Evolutionary conservation across 2,888 invertebrate species (phyloP), one percentile per base, ranked within the genome.

Genomic region (Ormyrus pomaceus): DNA sequence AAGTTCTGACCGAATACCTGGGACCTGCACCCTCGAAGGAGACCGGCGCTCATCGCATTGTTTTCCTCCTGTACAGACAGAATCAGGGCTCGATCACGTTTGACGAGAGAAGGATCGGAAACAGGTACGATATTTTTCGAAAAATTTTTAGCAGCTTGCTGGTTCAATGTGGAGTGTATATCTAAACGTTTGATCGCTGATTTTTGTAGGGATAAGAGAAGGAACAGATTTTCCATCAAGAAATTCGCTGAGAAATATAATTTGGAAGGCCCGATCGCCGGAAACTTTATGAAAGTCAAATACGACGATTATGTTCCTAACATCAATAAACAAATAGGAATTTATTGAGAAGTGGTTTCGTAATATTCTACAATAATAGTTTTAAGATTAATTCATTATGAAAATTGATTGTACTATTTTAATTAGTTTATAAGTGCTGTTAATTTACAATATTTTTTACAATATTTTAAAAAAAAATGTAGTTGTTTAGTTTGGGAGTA

Each of bases 261-360:
- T 83, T 87, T 94, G 79, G 93, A 94, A 6, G 88, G 91, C 4
- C 93, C 94, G 0, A 88, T 94, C 48, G 94, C 94, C 84, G 94
- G 94, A 19, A 94, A 94, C 85, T 94, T 93, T 86, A 93, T 92
- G 88, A 88, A 91, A 62, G 93, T 93, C 4, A 90, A 93, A 87
- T 94, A 92, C 87, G 94, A 94, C 84, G 92, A 93, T 82, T 94
- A 93, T 85, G 94, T 94, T 9, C 91, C 92, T n/a, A 87, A 83
- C 55, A 85, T 91, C 65, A 89, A 91, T 58, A 91, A 90, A 76
- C 91, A 91, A 83, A 81, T 91, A 53, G 88, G 86, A 61, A 82
- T 86, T 50, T 85, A 75, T 70, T 79, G 58, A 73, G 19, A 0
- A 45, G 56, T 58, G 50, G 34, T 34, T 34, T 34, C 2, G 34